These are phyloP conservation scores for Halesus radiatus DNA, from an alignment of 1,140 invertebrate species.

Conservation along the genomic window DNA sequence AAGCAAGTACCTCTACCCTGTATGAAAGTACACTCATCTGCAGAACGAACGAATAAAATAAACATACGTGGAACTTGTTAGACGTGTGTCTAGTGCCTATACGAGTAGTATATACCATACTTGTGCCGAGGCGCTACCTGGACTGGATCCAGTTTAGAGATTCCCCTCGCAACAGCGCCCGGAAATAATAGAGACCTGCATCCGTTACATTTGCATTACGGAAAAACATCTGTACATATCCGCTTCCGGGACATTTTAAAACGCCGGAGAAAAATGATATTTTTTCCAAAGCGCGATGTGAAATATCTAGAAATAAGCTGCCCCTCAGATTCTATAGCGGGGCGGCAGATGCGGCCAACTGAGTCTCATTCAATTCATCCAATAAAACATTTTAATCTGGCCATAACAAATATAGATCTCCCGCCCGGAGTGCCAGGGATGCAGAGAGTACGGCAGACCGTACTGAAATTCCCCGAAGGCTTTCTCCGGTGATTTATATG, in stretches of 20 bases:
- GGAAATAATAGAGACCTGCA: background rate
- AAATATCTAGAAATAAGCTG: too few species aligned
- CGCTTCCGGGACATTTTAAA: background rate
- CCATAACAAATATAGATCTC: conserved; percentile 22
- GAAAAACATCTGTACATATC: background rate
- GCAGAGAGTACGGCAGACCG: background rate
- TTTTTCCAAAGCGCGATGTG: background rate
- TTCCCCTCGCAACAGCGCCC: background rate
- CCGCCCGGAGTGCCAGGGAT: background rate
- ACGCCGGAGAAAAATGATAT: background rate
- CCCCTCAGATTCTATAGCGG: too few species aligned
- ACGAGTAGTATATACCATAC: too few species aligned
- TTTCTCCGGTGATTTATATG: conserved; percentile 43
- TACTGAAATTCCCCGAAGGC: conserved; percentile 16
- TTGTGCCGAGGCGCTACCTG: too few species aligned
- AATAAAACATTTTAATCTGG: conserved; percentile 39
- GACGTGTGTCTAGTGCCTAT: too few species aligned
- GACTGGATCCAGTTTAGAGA: too few species aligned
- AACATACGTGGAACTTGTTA: too few species aligned
- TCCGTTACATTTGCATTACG: background rate
- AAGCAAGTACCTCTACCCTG: too few species aligned
- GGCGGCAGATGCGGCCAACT: background rate
- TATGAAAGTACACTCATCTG: too few species aligned
- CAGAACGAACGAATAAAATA: too few species aligned
- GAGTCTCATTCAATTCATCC: conserved; percentile 19